A percentile compares a stretch with the other conserved stretches of the same genome.
phyloP scores from a whole-genome alignment of 2,888 invertebrate species.

The Ormyrus rosae region DNA sequence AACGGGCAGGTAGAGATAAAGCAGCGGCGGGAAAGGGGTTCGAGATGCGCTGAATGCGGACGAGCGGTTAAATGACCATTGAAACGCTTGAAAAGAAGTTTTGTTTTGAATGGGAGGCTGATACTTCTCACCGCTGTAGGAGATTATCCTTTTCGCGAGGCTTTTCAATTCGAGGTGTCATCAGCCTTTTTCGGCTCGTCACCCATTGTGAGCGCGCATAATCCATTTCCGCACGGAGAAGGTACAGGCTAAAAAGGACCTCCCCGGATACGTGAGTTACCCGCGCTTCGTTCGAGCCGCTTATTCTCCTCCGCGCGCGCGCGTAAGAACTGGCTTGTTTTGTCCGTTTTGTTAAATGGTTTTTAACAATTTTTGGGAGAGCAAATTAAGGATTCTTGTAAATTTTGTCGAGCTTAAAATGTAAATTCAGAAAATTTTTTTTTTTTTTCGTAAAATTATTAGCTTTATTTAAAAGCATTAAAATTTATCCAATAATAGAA shows the following conservation, averaged over 20 bases:
- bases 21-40: constrained; percentile 3
- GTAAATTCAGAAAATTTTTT: too few species aligned
- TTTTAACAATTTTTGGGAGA: too few species aligned
- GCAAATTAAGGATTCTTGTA: background rate
- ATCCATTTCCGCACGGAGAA: constrained; percentile 46
- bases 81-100: constrained; percentile 21
- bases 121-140: background rate
- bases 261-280: constrained; percentile 27
- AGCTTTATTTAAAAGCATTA: too few species aligned
- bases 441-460: too few species aligned
- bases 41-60: constrained; percentile 8
- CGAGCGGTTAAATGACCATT: constrained; percentile 34
- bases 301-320: background rate
- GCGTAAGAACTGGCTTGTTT: background rate
- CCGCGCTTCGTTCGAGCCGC: background rate
- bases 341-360: background rate
- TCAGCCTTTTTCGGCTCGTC: constrained; percentile 35
- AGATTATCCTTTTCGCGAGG: constrained; percentile 49
- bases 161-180: constrained; percentile 43
- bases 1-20: constrained; percentile 4
- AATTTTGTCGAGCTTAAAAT: background rate
- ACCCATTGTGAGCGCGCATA: constrained; percentile 27
- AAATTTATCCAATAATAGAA: too few species aligned
- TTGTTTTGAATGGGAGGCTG: constrained; percentile 29
- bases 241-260: constrained; percentile 19